phyloP scores from a whole-genome alignment of 2,888 invertebrate species.

The Sturmia bella region DNA sequence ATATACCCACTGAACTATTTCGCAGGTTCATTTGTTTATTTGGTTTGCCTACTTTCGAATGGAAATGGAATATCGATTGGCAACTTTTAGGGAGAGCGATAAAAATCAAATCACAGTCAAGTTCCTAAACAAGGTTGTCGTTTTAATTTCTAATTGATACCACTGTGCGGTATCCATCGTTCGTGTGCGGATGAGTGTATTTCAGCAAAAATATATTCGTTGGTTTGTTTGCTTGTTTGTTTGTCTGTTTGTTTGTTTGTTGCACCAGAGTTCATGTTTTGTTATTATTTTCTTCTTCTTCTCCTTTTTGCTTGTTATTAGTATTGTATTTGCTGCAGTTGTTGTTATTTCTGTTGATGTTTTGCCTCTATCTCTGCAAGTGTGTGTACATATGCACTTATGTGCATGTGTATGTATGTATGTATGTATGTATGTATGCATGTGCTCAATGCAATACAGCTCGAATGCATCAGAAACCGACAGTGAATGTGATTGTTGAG shows the following conservation, averaged over 20 bases:
- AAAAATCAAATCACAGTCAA: too few relatives aligned
- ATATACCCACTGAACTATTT: too few relatives aligned
- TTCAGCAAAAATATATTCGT: conserved; percentile 41
- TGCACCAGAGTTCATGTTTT: conserved; percentile 66
- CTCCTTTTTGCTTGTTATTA: conserved; percentile 21
- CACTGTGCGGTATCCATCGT: conserved; percentile 32
- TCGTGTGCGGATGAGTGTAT: conserved; percentile 9
- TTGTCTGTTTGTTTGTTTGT: too few relatives aligned
- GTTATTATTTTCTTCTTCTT: conserved; percentile 60
- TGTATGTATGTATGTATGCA: conserved; percentile 14
- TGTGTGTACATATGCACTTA: conserved; percentile 4
- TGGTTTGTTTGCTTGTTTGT: too few relatives aligned
- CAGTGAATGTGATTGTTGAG: conserved; percentile 81
- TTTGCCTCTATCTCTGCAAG: conserved; percentile 45
- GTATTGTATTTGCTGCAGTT: conserved; percentile 41
- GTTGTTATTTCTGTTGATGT: conserved; percentile 39
- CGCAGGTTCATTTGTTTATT: too few relatives aligned
- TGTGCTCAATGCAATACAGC: conserved; percentile 53
- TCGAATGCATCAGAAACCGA: conserved; percentile 75
- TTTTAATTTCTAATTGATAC: background rate
- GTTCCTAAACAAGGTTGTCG: too few relatives aligned
- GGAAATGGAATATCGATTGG: too few relatives aligned
- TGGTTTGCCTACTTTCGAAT: too few relatives aligned
- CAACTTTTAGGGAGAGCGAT: too few relatives aligned
- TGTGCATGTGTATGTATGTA: conserved; percentile 27